Evolutionary conservation across 1,140 invertebrate species (phyloP), one percentile per base, ranked within the genome.

Genomic region (Ctenoplectra terminalis): DNA sequence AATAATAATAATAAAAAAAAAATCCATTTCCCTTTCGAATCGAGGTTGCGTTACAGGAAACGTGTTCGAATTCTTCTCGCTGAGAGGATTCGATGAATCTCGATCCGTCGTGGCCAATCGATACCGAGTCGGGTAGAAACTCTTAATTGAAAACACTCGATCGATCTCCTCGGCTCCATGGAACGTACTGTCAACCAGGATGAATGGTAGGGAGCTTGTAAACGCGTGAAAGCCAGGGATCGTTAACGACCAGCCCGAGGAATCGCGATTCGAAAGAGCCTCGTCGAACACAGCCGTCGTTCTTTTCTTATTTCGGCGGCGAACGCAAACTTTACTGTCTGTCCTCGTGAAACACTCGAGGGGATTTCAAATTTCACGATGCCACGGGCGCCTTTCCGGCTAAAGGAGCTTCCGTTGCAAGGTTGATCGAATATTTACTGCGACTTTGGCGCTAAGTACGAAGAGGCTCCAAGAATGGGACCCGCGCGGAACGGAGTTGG

Each of bases 61-160:
- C 17, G 15, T 15, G 34, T 43, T 61, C 37, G 48, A 67, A 76
- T 76, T 63, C 29, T 72, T 72, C 67, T 72, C 61, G 37, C n/a
- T 64, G 31, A 31, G 9, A 17, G 20, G 34, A 13, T n/a, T 50
- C 52, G 23, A 69, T 37, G 63, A 43, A 77, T 78, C 56, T 54
- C 40, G 48, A 82, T 78, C 64, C 20, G 23, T 34, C 37, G 23
- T 7, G 37, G 17, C 15, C 23, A 58, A 46, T 82, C 73, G 73
- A 70, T 82, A 52, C 23, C 17, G 2, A 17, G 50, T 4, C 13
- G 17, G 13, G 37, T 20, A 13, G 29, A 6, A 70, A 52, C 54
- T 66, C 64, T 71, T 82, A 77, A 82, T 82, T 82, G 74, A 82
- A 67, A 82, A 46, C 58, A 31, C 26, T 56, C 71, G 64, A 70